A percentile compares a stretch with the other conserved stretches of the same genome.
Evolutionary conservation across 2,888 invertebrate genomes (phyloP).

Genomic region (Drosophila multiciliata): DNA sequence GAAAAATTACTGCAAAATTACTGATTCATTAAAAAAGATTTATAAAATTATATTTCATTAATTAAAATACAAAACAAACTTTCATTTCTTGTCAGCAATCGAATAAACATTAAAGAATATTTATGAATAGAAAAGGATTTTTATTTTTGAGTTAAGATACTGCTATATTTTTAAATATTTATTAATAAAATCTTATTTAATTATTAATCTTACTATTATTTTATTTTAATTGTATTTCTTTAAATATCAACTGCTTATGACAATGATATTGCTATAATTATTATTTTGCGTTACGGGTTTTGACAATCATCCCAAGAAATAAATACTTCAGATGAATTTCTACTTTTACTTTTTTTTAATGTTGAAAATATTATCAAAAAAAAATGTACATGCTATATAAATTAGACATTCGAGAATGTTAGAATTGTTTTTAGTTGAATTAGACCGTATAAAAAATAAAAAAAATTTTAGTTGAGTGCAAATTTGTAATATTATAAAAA

Average conservation of each 20-base stretch:
- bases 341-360: background rate
- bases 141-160: background rate
- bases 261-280: background rate
- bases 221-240: background rate
- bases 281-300: background rate
- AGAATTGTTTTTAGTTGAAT: too few species aligned
- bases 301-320: background rate
- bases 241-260: background rate
- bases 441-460: too few species aligned
- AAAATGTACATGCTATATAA: background rate
- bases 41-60: background rate
- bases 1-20: too few species aligned
- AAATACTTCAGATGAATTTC: background rate
- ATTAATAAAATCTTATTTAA: background rate
- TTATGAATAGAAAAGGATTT: rapidly evolving
- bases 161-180: background rate
- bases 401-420: too few species aligned
- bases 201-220: rapidly evolving
- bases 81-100: background rate
- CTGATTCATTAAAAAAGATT: background rate
- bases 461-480: background rate
- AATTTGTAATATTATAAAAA: background rate
- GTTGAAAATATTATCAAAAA: background rate
- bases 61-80: too few species aligned
- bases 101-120: background rate